phyloP scores from a whole-genome alignment of 2,797 vertebrate species.

The Bovichtus diacanthus region DNA sequence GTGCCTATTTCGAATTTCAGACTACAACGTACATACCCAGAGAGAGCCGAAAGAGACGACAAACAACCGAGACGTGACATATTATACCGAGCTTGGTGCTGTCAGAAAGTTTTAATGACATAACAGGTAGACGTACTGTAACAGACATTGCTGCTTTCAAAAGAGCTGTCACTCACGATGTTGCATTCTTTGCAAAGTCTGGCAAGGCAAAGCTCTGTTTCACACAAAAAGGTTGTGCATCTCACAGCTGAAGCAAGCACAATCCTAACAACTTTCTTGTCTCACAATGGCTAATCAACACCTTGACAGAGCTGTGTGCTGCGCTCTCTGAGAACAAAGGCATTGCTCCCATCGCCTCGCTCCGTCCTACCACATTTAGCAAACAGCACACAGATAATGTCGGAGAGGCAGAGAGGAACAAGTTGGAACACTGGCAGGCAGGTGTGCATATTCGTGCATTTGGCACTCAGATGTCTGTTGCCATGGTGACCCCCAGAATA shows the following conservation, averaged over 20 bases:
- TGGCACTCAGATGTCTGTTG: conserved; percentile 81
- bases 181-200: conserved; percentile 50
- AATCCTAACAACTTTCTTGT: conserved; percentile 57
- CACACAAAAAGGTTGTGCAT: conserved; percentile 53
- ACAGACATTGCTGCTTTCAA: conserved; percentile 18
- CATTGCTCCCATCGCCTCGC: conserved; percentile 48
- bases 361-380: conserved; percentile 66
- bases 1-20: conserved; percentile 19
- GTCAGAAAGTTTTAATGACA: conserved; percentile 36
- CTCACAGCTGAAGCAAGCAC: conserved; percentile 52
- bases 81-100: neutral
- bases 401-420: conserved; percentile 58
- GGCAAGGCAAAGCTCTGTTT: conserved; percentile 47
- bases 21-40: neutral
- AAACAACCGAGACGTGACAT: neutral
- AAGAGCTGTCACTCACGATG: conserved; percentile 45
- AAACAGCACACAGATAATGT: conserved; percentile 59
- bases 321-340: conserved; percentile 64
- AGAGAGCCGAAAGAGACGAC: neutral
- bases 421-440: conserved; percentile 68
- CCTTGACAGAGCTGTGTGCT: conserved; percentile 54
- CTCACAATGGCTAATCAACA: conserved; percentile 76
- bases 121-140: conserved; percentile 27
- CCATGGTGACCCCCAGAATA: conserved; percentile 81
- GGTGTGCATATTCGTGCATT: conserved; percentile 66